A percentile compares a stretch with the other conserved stretches of the same genome.
Conservation (phyloP, 2,797 vertebrate species). For the Chaenodraco wilsoni region DNA sequence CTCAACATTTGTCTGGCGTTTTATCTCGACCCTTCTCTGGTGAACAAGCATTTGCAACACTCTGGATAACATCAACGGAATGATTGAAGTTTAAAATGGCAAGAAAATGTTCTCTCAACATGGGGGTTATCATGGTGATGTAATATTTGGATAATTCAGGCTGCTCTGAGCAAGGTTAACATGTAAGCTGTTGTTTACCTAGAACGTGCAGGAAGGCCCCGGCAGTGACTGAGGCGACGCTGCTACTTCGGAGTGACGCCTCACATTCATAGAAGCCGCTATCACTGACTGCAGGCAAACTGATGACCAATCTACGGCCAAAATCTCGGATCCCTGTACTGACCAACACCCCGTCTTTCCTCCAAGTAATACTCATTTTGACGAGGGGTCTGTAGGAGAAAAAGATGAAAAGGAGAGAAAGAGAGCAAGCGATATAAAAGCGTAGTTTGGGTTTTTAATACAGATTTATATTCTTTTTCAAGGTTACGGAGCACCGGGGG, state of each 20-base stretch:
- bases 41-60: constrained; percentile 18
- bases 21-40: constrained; percentile 19
- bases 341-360: constrained; percentile 88
- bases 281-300: constrained; percentile 86
- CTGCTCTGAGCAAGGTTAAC: constrained; percentile 17
- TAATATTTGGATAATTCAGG: constrained; percentile 27
- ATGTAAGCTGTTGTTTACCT: constrained; percentile 77
- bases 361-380: constrained; percentile 94
- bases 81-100: constrained; percentile 41
- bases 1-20: constrained; percentile 13
- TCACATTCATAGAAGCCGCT: constrained; percentile 94
- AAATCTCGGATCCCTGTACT: constrained; percentile 90
- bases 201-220: constrained; percentile 90
- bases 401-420: constrained; percentile 44
- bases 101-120: constrained; percentile 31
- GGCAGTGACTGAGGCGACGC: constrained; percentile 84
- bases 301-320: constrained; percentile 91
- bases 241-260: constrained; percentile 92
- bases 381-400: constrained; percentile 87
- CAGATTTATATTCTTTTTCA: constrained; percentile 76
- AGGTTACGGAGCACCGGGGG: constrained; percentile 65
- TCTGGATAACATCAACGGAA: constrained; percentile 41
- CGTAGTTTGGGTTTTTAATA: constrained; percentile 56
- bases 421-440: constrained; percentile 32
- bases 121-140: constrained; percentile 28